phyloP scores from a whole-genome alignment of 1,140 invertebrate genomes.

The Ceratosolen solmsi region DNA sequence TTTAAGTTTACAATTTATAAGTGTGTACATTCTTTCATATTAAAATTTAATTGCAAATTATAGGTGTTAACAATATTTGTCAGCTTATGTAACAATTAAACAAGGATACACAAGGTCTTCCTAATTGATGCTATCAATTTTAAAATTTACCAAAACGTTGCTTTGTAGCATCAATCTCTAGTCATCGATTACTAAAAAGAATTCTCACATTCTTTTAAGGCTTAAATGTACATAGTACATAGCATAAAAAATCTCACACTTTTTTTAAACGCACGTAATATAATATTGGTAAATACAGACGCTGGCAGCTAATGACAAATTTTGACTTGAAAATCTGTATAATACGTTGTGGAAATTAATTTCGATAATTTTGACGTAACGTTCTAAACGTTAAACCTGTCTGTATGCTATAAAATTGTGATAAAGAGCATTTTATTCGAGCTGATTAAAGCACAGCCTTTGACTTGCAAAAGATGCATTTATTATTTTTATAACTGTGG shows the following conservation, averaged over 20 bases:
- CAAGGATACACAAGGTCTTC: conserved; percentile 48
- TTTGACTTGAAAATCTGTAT: conserved; percentile 44
- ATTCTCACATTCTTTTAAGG: conserved; percentile 46
- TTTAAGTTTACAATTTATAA: not conserved
- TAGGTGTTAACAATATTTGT: conserved; percentile 33
- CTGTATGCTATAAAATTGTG: conserved; percentile 47
- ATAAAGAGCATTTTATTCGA: conserved; percentile 46
- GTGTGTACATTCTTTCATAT: not conserved
- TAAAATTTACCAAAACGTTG: conserved; percentile 41
- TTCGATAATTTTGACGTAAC: conserved; percentile 49
- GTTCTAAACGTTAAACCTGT: conserved; percentile 48
- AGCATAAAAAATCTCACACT: conserved; percentile 33
- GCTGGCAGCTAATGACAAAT: conserved; percentile 45
- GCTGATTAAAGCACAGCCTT: conserved; percentile 48
- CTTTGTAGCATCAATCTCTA: conserved; percentile 46
- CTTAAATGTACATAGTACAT: conserved; percentile 39
- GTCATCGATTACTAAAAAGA: conserved; percentile 47
- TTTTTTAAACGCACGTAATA: conserved; percentile 40
- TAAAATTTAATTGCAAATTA: conserved; percentile 17
- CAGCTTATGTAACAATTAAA: conserved; percentile 33
- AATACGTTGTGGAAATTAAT: conserved; percentile 39
- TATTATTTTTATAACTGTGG: conserved; percentile 47
- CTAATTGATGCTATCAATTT: conserved; percentile 45
- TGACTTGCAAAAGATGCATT: conserved; percentile 49
- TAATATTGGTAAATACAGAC: conserved; percentile 48